Base-by-base conservation (phyloP, 2,113 vertebrate genomes). In the Nothobranchius furzeri region DNA sequence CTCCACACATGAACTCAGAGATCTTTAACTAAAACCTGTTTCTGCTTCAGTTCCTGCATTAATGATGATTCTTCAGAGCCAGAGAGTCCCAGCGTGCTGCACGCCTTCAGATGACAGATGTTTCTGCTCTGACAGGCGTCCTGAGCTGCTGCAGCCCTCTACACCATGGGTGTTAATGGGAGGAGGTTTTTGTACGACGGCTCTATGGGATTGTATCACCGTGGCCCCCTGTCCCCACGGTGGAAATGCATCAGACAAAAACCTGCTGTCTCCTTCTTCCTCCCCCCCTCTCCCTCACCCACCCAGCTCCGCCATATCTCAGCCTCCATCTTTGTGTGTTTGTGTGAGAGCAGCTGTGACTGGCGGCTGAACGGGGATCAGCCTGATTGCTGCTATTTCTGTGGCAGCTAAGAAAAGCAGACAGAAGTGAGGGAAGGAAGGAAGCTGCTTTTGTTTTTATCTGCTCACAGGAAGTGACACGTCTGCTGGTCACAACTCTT, bases 121-220 rank as follows among this genome's bases (percentile, higher is more conserved):
- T 57, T 70, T 43, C 48, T 0, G n/a, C 61, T 64, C 17, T 6
- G 0, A 0, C 9, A 3, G 35, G 6, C 11, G 6, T 73, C 20
- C 14, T 17, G 17, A 37, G 46, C 9, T 47, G 42, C 61, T 12
- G 62, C 17, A 69, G 68, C 6, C 1, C 30, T 66, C 56, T 58
- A 24, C 60, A 52, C 67, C 36, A 25, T 61, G 81, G 15, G 8
- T 46, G 42, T 79, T 30, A 68, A 77, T 60, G 64, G 70, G 30
- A 75, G 72, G 0, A 86, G 90, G 95, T 96, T 97, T 97, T 96
- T 98, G 96, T 98, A 96, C 96, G 87, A 91, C 84, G 68, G 17
- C 79, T 86, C 79, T 79, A 82, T 92, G 17, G 70, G 48, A 79
- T 74, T 94, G 88, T 92, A 96, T 93, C 96, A 97, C 88, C 35